Conservation (phyloP, 2,888 invertebrate genomes). For the Orthonychiurus folsomi region DNA sequence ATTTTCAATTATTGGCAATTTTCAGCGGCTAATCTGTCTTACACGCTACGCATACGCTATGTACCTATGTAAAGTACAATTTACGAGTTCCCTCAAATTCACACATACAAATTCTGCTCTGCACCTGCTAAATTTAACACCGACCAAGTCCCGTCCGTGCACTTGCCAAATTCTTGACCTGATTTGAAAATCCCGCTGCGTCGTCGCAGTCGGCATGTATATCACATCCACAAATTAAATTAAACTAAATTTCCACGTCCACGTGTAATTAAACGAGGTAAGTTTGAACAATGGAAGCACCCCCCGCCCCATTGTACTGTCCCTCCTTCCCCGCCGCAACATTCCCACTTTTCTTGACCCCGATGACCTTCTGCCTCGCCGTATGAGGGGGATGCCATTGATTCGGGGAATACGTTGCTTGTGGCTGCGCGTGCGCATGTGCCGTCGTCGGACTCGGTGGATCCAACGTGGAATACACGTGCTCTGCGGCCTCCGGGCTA, state of each 20-base stretch:
- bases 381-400: background rate
- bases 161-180: no score
- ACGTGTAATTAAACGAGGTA: background rate
- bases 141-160: no score
- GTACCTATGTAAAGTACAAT: no score
- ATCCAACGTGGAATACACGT: conserved; percentile 38
- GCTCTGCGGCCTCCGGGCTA: conserved; percentile 34
- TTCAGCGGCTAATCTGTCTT: no score
- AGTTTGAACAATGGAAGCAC: background rate
- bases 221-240: no score
- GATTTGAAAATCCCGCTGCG: no score
- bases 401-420: conserved; percentile 16
- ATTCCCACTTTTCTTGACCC: background rate
- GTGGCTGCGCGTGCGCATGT: conserved; percentile 16
- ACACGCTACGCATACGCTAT: no score
- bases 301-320: background rate
- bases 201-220: background rate
- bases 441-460: conserved; percentile 33
- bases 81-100: no score
- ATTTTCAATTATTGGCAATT: background rate
- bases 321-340: background rate
- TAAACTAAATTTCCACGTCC: background rate
- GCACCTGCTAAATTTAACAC: no score
- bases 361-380: no score
- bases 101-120: no score